Base-by-base conservation (phyloP, 2,113 vertebrate genomes). In the Lepus timidus region DNA sequence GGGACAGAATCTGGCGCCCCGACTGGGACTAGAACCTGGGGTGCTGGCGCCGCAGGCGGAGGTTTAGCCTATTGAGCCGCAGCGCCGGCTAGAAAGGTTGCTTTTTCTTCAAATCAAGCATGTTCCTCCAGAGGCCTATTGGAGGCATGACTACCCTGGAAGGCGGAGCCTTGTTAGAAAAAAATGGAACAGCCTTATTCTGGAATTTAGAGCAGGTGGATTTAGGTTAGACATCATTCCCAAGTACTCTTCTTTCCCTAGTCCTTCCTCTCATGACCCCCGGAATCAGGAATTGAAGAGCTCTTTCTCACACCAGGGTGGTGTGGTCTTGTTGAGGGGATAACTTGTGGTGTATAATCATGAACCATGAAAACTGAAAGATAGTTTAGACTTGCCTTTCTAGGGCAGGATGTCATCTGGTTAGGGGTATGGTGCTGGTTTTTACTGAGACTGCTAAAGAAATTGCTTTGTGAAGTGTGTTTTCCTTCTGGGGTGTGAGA, bases 321-420 rank as follows among this genome's bases (percentile, higher is more conserved):
- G n/a, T 39, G 6, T 19, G 71, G 10, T 68, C 36, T 23, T 85
- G 6, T 85, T 65, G 71, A 71, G 12, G 29, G 23, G 39, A 23
- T 65, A 55, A 84, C 6, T 65, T 84, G 52, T 88, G n/a, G 52
- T 23, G 84, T 84, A 65, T 79, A 84, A 92, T 58, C 55, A 74
- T 23, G 78, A 62, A 88, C 64, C 12, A 84, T 92, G 64, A 84
- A 71, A 73, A 92, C 29, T 55, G n/a, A 64, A 58, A 88, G 71
- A 78, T n/a, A 62, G 64, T 73, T 78, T 23, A 84, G 52, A 61
- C 31, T 87, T 79, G 49, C 62, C 52, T 95, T 85, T 79, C 71
- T 85, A 55, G 29, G 73, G 23, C 23, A 73, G 49, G 33, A 12
- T 79, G 22, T 88, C 49, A 33, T 52, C 17, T 65, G 13, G 49